These are phyloP conservation scores for Eupleurogrammus muticus DNA, from an alignment of 2,797 vertebrate species.

Conservation along the genomic window DNA sequence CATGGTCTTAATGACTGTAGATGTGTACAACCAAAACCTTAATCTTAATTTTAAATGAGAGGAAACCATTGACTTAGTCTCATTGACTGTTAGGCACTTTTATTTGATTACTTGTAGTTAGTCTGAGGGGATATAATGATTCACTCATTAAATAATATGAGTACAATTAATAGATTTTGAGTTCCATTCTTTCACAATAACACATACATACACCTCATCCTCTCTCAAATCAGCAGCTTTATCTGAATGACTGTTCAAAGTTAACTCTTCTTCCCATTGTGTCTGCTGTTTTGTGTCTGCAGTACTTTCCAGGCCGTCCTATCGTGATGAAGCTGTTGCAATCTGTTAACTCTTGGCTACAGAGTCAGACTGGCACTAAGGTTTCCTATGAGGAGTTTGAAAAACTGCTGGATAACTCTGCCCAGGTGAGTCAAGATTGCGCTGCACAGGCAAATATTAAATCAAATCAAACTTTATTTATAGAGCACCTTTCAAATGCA, in stretches of 20 bases:
- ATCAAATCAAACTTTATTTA: too few species aligned
- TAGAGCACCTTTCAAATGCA: too few species aligned
- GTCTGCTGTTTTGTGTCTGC: conserved; percentile 32
- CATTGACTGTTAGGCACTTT: too few species aligned
- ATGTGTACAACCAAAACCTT: neutral
- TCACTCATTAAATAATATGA: too few species aligned
- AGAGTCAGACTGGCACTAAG: conserved; percentile 66
- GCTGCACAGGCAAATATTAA: neutral
- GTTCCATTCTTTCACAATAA: neutral
- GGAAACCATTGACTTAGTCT: too few species aligned
- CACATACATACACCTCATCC: neutral
- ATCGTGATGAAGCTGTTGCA: conserved; percentile 84
- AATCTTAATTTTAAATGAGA: too few species aligned
- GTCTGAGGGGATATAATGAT: neutral
- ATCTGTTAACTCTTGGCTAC: conserved; percentile 78
- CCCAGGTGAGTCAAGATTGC: conserved; percentile 78
- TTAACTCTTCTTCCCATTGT: conserved; percentile 3
- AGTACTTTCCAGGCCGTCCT: conserved; percentile 91
- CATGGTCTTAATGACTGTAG: neutral
- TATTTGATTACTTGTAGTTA: neutral
- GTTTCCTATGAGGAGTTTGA: conserved; percentile 82
- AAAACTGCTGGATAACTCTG: conserved; percentile 83
- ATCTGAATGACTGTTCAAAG: neutral
- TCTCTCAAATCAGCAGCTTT: neutral
- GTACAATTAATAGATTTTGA: neutral